A percentile compares a stretch with the other conserved stretches of the same genome.
Evolutionary conservation across 2,113 vertebrate species (phyloP).

Genomic region (Corythoichthys intestinalis): DNA sequence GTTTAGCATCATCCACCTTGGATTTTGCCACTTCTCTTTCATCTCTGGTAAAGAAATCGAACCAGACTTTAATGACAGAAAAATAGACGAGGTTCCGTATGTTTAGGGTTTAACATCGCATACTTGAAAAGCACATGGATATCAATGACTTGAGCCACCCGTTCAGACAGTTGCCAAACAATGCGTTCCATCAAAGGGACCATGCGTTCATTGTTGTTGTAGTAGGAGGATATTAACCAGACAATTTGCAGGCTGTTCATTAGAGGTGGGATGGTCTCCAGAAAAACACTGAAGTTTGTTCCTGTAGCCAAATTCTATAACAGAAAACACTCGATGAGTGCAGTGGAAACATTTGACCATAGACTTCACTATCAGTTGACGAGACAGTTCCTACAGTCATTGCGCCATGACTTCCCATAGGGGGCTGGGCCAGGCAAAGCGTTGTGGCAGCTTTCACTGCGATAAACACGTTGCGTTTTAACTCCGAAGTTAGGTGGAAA

Average conservation of each 20-base stretch:
- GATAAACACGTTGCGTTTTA: too few relatives aligned
- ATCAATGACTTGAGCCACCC: slow-evolving; percentile 74
- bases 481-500: too few relatives aligned
- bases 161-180: slow-evolving; percentile 83
- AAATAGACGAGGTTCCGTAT: neutral
- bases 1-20: slow-evolving; percentile 75
- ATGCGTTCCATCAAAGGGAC: slow-evolving; percentile 85
- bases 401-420: too few relatives aligned
- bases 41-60: slow-evolving; percentile 67
- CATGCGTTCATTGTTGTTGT: slow-evolving; percentile 86
- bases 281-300: slow-evolving; percentile 68
- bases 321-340: neutral
- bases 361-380: too few relatives aligned
- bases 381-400: too few relatives aligned
- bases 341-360: neutral
- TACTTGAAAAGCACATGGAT: slow-evolving; percentile 81
- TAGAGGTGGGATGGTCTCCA: slow-evolving; percentile 81
- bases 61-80: neutral
- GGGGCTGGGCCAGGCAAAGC: too few relatives aligned
- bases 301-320: slow-evolving; percentile 71
- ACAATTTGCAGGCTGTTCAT: slow-evolving; percentile 82
- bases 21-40: slow-evolving; percentile 71
- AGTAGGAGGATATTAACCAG: slow-evolving; percentile 83
- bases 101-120: neutral
- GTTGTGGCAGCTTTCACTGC: too few relatives aligned